Percentiles rank a stretch among this genome's conserved stretches.
Conservation (phyloP, 2,797 vertebrate species). For the Eremophila alpestris region DNA sequence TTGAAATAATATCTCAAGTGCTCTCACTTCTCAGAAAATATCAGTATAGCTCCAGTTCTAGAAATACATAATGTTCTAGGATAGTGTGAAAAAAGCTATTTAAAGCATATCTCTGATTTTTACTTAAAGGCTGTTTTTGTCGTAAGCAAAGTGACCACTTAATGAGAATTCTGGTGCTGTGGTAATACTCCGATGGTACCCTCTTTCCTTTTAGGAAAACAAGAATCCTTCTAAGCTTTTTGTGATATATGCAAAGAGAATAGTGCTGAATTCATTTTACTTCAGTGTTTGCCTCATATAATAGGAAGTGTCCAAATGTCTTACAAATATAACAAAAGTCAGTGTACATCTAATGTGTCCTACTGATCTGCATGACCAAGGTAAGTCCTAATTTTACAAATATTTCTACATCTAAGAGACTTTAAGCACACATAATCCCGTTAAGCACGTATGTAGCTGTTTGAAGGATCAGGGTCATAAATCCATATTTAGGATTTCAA, state of each 20-base stretch:
- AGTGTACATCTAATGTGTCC: neutral
- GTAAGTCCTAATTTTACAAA: slow-evolving; percentile 37
- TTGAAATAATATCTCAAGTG: neutral
- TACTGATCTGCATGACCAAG: neutral
- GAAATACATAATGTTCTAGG: neutral
- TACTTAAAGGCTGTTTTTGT: neutral
- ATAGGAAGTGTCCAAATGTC: neutral
- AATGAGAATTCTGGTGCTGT: neutral
- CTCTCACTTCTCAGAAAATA: neutral
- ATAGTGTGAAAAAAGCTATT: slow-evolving; percentile 5
- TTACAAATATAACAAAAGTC: neutral
- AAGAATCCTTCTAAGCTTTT: neutral
- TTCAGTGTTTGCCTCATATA: neutral
- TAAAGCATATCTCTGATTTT: neutral
- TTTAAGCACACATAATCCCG: neutral
- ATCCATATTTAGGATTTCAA: slow-evolving; percentile 49
- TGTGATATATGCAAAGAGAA: neutral
- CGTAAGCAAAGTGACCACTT: neutral
- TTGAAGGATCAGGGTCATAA: slow-evolving; percentile 40
- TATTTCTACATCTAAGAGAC: slow-evolving; percentile 4
- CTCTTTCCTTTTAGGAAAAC: neutral
- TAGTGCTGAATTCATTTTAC: neutral
- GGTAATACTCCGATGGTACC: neutral
- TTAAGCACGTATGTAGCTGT: slow-evolving; percentile 16
- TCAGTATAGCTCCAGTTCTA: neutral